Base-by-base conservation (phyloP, 1,140 invertebrate genomes). In the Euura saliciscinereae region DNA sequence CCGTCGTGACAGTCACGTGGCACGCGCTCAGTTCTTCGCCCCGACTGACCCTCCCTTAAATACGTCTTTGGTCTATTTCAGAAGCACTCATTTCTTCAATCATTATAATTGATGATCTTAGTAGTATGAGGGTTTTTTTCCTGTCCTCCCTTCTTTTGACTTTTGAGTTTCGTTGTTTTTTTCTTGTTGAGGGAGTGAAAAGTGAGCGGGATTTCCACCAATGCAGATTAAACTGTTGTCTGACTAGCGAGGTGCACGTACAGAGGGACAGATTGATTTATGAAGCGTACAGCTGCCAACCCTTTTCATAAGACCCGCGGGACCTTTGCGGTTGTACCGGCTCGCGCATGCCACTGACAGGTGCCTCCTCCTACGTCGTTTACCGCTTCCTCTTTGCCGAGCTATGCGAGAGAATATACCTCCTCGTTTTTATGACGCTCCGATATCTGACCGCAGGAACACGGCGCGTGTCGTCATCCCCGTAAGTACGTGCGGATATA, bases 401-500 rank as follows among this genome's bases (percentile, higher is more conserved):
- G 28, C 45, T 28, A 1, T 28, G 28, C 28, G 28, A 28, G 28
- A 43, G 43, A 45, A 28, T 8, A 28, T 28, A 28, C 44, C 45
- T 43, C 65, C 68, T 65, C 67, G 70, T 45, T 69, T 51, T 71
- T n/a, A 44, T 65, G 4, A 44, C 71, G 65, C 45, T 59, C 75
- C 72, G 75, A 73, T 79, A 73, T 59, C 65, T 69, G 73, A 72
- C 69, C 73, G n/a, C n/a, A 73, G 71, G 43, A 76, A 75, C 73
- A 74, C 76, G 75, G 45, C 70, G 69, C 74, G 75, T 76, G 73
- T 28, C 28, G 28, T 28, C 28, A 28, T 28, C 28, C 28, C 28
- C 28, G 28, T 28, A 28, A 0, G 28, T 28, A 13, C 59, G 13
- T 64, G 59, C 59, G 59, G 13, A 64, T 64, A n/a, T n/a, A n/a